phyloP scores from a whole-genome alignment of 1,140 invertebrate genomes.

The Sinonovacula constricta region DNA sequence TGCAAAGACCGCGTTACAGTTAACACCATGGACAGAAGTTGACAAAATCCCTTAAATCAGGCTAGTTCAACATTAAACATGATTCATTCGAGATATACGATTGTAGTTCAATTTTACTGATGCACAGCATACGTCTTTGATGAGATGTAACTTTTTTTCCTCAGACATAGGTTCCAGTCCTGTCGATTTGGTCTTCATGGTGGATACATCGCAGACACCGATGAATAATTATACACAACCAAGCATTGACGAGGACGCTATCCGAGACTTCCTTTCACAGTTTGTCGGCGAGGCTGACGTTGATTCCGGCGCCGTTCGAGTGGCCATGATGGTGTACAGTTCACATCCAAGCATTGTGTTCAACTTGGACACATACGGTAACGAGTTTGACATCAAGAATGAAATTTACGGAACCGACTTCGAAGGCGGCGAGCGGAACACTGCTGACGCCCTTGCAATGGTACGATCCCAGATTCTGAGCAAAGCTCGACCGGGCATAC shows the following conservation, averaged over 20 bases:
- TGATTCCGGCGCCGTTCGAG: conserved; percentile 46
- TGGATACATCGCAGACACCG: conserved; percentile 37
- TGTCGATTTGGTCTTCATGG: conserved; percentile 37
- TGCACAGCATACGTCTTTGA: too few relatives aligned
- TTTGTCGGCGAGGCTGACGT: conserved; percentile 36
- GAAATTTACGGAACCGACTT: conserved; percentile 56
- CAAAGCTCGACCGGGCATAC: conserved; percentile 60
- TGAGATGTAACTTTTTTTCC: too few relatives aligned
- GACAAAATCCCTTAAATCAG: too few relatives aligned
- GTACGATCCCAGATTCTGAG: conserved; percentile 58
- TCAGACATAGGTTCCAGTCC: conserved; percentile 35
- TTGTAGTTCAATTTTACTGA: too few relatives aligned
- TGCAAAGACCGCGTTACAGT: too few relatives aligned
- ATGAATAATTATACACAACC: conserved; percentile 15
- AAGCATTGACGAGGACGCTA: conserved; percentile 2
- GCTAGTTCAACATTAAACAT: too few relatives aligned
- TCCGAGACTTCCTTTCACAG: conserved; percentile 23
- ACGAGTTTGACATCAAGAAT: conserved; percentile 16
- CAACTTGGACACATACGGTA: conserved; percentile 26
- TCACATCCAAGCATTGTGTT: conserved; percentile 48
- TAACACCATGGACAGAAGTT: too few relatives aligned
- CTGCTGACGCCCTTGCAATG: conserved; percentile 62
- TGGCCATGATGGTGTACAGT: conserved; percentile 49
- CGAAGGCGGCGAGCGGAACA: conserved; percentile 58
- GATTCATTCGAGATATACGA: too few relatives aligned